Evolutionary conservation across 2,113 vertebrate species (phyloP).

Genomic region (Rana temporaria): DNA sequence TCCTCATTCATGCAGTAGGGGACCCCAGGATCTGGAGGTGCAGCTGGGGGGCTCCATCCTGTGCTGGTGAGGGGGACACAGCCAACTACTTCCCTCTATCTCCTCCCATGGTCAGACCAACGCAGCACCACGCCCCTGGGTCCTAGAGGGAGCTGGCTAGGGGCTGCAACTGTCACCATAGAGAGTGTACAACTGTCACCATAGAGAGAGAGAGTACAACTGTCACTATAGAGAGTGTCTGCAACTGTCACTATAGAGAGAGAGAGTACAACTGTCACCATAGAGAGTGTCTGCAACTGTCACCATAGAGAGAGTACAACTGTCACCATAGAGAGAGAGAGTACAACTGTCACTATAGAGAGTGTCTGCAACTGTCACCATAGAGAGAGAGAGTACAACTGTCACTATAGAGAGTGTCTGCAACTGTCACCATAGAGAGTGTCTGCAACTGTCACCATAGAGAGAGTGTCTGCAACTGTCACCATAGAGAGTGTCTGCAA

Average conservation of each 20-base stretch:
- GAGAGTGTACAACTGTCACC: not conserved
- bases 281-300: not conserved
- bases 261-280: not conserved
- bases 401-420: not conserved
- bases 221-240: too few species aligned
- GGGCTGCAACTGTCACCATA: too few species aligned
- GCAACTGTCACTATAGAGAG: not conserved
- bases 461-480: not conserved
- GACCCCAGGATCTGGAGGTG: too few species aligned
- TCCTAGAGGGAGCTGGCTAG: slow-evolving; percentile 12
- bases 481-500: too few species aligned
- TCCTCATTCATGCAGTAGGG: not conserved
- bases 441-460: not conserved
- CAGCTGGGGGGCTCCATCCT: not conserved
- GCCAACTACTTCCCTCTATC: slow-evolving; percentile 8
- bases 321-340: not conserved
- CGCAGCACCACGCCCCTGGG: not conserved
- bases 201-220: too few species aligned
- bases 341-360: not conserved
- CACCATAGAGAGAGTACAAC: not conserved
- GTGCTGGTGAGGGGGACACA: too few species aligned
- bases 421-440: not conserved
- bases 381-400: not conserved
- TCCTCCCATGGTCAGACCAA: slow-evolving; percentile 43
- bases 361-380: not conserved